Base-by-base conservation (phyloP, 2,797 vertebrate genomes). In the Sebastes vulpes region DNA sequence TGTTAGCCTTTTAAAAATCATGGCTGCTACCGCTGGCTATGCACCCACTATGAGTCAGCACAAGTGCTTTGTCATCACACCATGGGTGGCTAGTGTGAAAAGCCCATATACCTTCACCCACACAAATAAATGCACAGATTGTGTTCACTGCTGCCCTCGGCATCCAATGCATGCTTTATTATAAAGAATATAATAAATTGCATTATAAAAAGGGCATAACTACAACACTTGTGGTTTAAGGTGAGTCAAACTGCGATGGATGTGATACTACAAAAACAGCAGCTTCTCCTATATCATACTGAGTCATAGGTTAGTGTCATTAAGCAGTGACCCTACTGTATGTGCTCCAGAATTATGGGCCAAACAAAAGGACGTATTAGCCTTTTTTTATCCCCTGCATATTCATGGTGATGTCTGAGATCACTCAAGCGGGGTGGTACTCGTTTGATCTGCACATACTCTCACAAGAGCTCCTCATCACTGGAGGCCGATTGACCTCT, bases 401-500 rank as follows among this genome's bases (percentile, higher is more conserved):
- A 92, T 94, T 91, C 88, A 92, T 72, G 46, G 53, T 59, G 81
- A 75, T 85, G 85, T 88, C 87, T 91, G 86, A 84, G 88, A 92
- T 94, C 89, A 91, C 79, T 94, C 85, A 82, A 75, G 86, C 81
- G 81, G 79, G 82, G 72, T 82, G 84, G 77, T 82, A 83, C 84
- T 89, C 85, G 91, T 94, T 95, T 96, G 89, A 95, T 95, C 93
- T 92, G 85, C 87, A 81, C 79, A 88, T 58, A 86, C 66, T 90
- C 78, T 87, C 86, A 90, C 81, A 92, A 87, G 93, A 91, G 87
- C 85, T 82, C 72, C 70, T 89, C 84, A 84, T 93, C 90, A 92
- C 88, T 79, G 78, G 83, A 90, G 90, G 91, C 92, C 88, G 79
- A 90, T 80, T 95, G 95, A 95, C 92, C 94, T 95, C 90, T 82